Conservation (phyloP, 2,797 vertebrate species). For the Potorous gilbertii region DNA sequence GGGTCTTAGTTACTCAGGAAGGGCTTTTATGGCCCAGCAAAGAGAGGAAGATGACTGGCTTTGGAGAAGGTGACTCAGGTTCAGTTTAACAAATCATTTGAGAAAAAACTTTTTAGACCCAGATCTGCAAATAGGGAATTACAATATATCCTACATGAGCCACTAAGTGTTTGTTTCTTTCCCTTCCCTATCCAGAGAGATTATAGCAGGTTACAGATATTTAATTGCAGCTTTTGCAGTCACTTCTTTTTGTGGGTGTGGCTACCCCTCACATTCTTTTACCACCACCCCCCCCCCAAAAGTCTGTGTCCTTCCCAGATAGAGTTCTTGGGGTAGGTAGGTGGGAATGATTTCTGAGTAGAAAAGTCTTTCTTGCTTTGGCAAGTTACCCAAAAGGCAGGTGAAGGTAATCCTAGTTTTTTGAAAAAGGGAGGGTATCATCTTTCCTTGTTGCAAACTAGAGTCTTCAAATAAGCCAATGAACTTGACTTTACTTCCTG, state of each 20-base stretch:
- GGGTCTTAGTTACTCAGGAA: conserved; percentile 64
- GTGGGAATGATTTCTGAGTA: neutral
- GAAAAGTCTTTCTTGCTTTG: neutral
- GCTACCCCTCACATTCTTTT: conserved; percentile 2
- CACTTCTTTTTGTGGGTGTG: conserved; percentile 22
- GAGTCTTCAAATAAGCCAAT: neutral
- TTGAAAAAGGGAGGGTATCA: neutral
- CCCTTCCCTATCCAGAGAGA: neutral
- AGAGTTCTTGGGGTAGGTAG: neutral
- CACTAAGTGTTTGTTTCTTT: neutral
- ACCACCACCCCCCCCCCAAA: neutral
- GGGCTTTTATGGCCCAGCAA: conserved; percentile 61
- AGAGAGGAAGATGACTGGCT: neutral
- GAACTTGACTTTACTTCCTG: neutral
- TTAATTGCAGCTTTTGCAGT: conserved; percentile 29
- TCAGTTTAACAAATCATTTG: conserved; percentile 54
- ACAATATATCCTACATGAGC: neutral
- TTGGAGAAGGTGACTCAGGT: neutral
- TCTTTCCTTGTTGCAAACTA: neutral
- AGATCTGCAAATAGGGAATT: neutral
- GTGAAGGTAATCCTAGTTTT: neutral
- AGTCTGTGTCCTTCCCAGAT: conserved; percentile 58
- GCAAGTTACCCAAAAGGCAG: neutral
- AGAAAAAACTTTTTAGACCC: conserved; percentile 1
- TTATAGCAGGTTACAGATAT: neutral